Percentiles rank a stretch among this genome's conserved stretches.
These are phyloP conservation scores for Sinocyclocheilus rhinocerous DNA, from an alignment of 2,113 vertebrate species.

Conservation along the genomic window DNA sequence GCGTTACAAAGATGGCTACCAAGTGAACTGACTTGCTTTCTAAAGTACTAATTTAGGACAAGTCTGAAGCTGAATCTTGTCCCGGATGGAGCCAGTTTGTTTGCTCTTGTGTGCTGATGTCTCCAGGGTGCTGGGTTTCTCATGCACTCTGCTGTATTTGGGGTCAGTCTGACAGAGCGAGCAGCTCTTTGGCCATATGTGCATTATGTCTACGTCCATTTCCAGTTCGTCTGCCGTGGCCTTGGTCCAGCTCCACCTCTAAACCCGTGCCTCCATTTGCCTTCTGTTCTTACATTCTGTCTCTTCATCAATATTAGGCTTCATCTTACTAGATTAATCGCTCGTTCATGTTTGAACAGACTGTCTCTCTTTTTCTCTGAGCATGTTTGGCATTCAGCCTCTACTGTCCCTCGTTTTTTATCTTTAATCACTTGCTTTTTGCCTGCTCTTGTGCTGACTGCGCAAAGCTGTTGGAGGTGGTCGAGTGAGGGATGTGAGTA, in stretches of 20 bases:
- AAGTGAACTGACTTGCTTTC: background rate
- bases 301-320: constrained; percentile 26
- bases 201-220: constrained; percentile 11
- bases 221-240: constrained; percentile 40
- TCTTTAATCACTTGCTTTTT: background rate
- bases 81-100: background rate
- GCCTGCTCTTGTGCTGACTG: background rate
- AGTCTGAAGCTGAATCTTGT: background rate
- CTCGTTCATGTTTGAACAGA: background rate
- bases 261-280: background rate
- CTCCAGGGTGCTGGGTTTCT: background rate
- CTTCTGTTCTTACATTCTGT: constrained; percentile 31
- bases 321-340: constrained; percentile 8
- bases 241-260: constrained; percentile 23
- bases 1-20: background rate
- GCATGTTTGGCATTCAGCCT: constrained; percentile 7
- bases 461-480: background rate
- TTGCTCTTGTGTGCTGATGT: background rate
- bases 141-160: constrained; percentile 19
- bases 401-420: background rate
- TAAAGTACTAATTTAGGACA: background rate
- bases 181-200: constrained; percentile 37
- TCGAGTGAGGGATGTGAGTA: background rate
- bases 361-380: background rate
- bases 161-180: constrained; percentile 19